phyloP scores from a whole-genome alignment of 2,888 invertebrate genomes.

The Serripes groenlandicus region DNA sequence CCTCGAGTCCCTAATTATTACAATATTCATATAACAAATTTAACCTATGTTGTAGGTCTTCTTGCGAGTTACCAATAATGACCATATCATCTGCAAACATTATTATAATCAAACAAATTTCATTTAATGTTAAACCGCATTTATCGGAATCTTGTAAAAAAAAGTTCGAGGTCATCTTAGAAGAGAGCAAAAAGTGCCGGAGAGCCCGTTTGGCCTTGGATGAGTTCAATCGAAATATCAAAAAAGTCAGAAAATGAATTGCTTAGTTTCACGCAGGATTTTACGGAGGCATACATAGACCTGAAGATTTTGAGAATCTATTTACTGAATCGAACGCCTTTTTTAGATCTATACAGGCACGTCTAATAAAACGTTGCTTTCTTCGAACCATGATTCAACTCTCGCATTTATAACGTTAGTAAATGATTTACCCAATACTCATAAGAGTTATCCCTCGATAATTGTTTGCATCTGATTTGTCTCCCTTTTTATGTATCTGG shows the following conservation, averaged over 20 bases:
- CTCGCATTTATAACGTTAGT: constrained; percentile 13
- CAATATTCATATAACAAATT: background rate
- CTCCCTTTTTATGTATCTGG: background rate
- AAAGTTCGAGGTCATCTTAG: background rate
- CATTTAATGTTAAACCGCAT: background rate
- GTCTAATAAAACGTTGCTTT: constrained; percentile 1
- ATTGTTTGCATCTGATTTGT: background rate
- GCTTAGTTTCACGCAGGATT: background rate
- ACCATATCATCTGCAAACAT: background rate
- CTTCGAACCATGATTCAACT: background rate
- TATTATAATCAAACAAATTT: too few species aligned
- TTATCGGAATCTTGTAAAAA: background rate
- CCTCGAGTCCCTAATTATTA: background rate
- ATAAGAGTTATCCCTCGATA: background rate
- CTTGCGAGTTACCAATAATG: background rate
- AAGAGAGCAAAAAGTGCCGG: constrained; percentile 16
- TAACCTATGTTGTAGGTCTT: background rate
- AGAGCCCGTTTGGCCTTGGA: background rate
- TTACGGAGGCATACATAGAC: constrained; percentile 8
- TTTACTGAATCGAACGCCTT: constrained; percentile 26
- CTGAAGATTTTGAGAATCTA: constrained; percentile 3
- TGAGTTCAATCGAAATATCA: background rate
- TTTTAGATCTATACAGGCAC: constrained; percentile 16
- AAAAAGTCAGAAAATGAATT: background rate
- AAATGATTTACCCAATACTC: constrained; percentile 1